A percentile compares a stretch with the other conserved stretches of the same genome.
Conservation (phyloP, 2,113 vertebrate species). For the Orientallactaga bullata region DNA sequence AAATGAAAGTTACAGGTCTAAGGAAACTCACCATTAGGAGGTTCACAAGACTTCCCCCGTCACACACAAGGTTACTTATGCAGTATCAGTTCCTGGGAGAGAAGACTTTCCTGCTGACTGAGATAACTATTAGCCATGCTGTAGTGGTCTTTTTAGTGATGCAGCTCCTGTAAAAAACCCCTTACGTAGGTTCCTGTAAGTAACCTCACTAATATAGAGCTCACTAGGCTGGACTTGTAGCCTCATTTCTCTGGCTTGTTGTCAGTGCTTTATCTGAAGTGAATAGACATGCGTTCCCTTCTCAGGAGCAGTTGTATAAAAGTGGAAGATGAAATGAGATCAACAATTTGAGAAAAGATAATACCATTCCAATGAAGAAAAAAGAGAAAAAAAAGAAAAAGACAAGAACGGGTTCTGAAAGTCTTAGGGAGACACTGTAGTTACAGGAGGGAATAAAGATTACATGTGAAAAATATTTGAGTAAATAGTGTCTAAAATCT, state of each 20-base stretch:
- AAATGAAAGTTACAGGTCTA: background rate
- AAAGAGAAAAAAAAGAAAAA: too few species aligned
- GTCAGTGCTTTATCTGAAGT: background rate
- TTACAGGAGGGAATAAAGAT: background rate
- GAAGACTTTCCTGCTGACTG: background rate
- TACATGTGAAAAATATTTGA: constrained; percentile 23
- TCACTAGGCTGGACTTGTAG: background rate
- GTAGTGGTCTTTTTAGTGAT: background rate
- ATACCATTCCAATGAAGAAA: too few species aligned
- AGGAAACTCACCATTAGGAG: background rate
- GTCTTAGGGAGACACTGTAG: background rate
- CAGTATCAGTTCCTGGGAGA: background rate
- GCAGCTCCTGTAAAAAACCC: background rate
- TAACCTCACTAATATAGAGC: background rate
- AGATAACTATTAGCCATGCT: background rate
- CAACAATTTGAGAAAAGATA: too few species aligned
- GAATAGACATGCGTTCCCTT: background rate
- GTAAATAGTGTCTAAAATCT: background rate
- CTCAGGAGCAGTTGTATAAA: too few species aligned
- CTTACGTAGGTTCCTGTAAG: background rate
- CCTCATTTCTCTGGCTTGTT: background rate
- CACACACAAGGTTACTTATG: background rate
- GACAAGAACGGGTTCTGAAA: too few species aligned
- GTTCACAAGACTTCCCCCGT: too few species aligned
- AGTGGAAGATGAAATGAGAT: too few species aligned